Evolutionary conservation across 1,140 invertebrate genomes (phyloP), one percentile per base, ranked within the genome.

Genomic region (Micrasema longulum): DNA sequence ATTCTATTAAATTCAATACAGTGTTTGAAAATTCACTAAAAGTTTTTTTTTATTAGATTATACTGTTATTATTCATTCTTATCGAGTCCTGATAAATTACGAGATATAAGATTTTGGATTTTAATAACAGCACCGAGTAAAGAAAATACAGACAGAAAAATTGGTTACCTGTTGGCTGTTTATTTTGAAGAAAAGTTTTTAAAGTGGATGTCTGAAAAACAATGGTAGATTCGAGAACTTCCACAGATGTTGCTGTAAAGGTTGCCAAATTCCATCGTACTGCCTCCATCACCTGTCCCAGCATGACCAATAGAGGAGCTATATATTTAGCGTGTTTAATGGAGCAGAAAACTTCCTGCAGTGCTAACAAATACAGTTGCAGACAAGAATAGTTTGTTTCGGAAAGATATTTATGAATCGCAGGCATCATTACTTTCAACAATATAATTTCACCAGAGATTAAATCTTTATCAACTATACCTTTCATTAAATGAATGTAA

Each of bases 221-320:
- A 18, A 72, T 69, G 4, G 66, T 23, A 11, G 35, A 23, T 6
- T 75, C n/a, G 10, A 72, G 11, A 7, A 75, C 35, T 26, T 72
- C 71, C 2, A 64, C 62, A 1, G 62, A 43, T 11, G 14, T 14
- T 0, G 22, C n/a, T 31, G 60, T 35, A 64, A 67, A 76, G 9
- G 11, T 63, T 2, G 38, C 16, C 16, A 76, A 23, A 53, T 70
- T 60, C 71, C 74, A 76, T 47, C 74, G 22, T 4, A 53, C 10
- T 7, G n/a, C 14, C 36, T 76, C 68, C 50, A 76, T 62, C 5
- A 76, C 67, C 48, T 72, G 71, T 10, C 55, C 71, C 18, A 70
- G 45, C 45, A 70, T 62, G 0, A 72, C 68, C 18, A 76, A 20
- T 12, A 71, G 26, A 10, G 71, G 45, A 50, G 63, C 45, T 9